These are phyloP conservation scores for Leptura quadrifasciata DNA, from an alignment of 2,888 invertebrate genomes.

Conservation along the genomic window DNA sequence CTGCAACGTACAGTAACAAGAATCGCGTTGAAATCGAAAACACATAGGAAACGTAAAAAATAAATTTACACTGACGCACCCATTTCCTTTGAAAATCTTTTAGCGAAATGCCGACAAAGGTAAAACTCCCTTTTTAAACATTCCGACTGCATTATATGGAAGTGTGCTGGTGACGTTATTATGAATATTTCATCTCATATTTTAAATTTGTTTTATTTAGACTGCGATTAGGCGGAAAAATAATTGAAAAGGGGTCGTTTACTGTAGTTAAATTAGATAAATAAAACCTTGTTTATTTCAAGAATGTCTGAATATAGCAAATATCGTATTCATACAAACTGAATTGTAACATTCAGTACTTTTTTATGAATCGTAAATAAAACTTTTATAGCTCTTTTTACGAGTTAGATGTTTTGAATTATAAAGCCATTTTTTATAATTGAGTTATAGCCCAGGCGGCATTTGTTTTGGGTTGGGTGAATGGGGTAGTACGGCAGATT, in stretches of 20 bases:
- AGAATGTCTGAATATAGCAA: too few relatives aligned
- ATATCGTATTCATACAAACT: too few relatives aligned
- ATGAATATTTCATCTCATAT: constrained; percentile 27
- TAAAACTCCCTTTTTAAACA: constrained; percentile 30
- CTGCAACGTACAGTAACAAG: neutral
- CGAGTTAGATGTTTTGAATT: too few relatives aligned
- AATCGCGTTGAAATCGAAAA: constrained; percentile 12
- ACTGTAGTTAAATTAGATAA: neutral
- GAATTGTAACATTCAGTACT: too few relatives aligned
- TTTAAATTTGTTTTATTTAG: neutral
- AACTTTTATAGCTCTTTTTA: too few relatives aligned
- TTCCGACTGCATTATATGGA: constrained; percentile 26
- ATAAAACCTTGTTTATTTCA: too few relatives aligned
- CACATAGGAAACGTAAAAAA: constrained; percentile 25
- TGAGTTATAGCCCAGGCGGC: too few relatives aligned
- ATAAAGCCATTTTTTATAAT: too few relatives aligned
- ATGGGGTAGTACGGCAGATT: too few relatives aligned
- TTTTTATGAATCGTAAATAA: too few relatives aligned
- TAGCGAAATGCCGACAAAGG: constrained; percentile 42
- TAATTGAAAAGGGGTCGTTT: neutral
- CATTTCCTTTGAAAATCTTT: constrained; percentile 42
- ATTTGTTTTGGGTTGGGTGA: too few relatives aligned
- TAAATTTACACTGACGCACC: constrained; percentile 42
- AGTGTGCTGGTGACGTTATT: constrained; percentile 33
- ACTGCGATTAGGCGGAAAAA: neutral